A percentile compares a stretch with the other conserved stretches of the same genome.
Evolutionary conservation across 2,797 vertebrate genomes (phyloP).

Genomic region (Babyrousa celebensis): DNA sequence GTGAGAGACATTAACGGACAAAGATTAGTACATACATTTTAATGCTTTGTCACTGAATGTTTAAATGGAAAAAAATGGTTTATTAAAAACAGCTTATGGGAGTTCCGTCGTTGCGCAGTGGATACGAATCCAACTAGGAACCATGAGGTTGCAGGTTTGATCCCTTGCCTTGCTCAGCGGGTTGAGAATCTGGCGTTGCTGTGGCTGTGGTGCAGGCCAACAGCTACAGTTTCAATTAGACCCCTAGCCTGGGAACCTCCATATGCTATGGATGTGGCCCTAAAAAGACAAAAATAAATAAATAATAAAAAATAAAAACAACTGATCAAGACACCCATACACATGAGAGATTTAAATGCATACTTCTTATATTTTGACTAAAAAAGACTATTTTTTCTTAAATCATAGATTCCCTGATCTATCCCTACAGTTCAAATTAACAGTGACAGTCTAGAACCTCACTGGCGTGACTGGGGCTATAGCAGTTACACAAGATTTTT

Average conservation of each 20-base stretch:
- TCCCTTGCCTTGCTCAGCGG: too few species aligned
- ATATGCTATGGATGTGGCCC: too few species aligned
- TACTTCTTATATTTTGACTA: background rate
- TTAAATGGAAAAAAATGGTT: background rate
- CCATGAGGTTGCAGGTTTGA: too few species aligned
- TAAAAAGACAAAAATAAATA: too few species aligned
- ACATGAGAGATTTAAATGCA: background rate
- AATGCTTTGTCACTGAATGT: background rate
- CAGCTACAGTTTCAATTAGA: too few species aligned
- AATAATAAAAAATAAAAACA: background rate
- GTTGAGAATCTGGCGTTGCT: too few species aligned
- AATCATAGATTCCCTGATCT: background rate
- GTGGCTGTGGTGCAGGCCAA: too few species aligned
- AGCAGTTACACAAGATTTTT: too few species aligned
- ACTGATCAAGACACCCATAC: background rate
- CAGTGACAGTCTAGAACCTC: slow-evolving; percentile 4
- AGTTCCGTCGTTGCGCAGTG: too few species aligned
- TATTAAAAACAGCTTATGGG: background rate
- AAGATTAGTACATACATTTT: background rate
- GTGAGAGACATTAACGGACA: background rate
- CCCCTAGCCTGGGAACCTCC: too few species aligned
- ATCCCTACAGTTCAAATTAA: background rate
- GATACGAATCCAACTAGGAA: too few species aligned
- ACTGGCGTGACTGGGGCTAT: background rate
- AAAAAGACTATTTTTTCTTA: background rate